Percentiles rank a stretch among this genome's conserved stretches.
phyloP scores from a whole-genome alignment of 2,113 vertebrate species.

The Arenaria interpres region DNA sequence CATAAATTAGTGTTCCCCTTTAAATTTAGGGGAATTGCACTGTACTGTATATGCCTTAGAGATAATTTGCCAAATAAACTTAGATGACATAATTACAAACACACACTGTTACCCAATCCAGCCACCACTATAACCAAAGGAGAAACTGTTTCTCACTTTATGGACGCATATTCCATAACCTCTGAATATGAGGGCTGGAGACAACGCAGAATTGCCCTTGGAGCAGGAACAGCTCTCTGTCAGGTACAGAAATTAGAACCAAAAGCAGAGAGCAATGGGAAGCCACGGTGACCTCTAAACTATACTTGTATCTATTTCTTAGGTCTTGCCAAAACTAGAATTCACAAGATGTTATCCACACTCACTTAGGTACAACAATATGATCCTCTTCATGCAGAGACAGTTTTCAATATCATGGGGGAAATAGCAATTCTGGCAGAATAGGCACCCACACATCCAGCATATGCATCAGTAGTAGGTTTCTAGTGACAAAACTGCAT shows the following conservation, averaged over 20 bases:
- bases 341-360: not conserved
- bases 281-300: not conserved
- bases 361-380: not conserved
- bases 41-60: not conserved
- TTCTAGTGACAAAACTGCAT: not conserved
- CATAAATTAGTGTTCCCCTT: not conserved
- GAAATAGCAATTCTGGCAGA: not conserved
- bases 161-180: accelerated
- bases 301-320: not conserved
- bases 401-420: not conserved
- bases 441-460: not conserved
- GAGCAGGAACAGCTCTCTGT: not conserved
- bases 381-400: not conserved
- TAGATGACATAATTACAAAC: not conserved
- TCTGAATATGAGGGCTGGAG: not conserved
- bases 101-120: not conserved
- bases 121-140: not conserved
- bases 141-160: not conserved
- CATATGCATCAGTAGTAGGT: not conserved
- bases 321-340: not conserved
- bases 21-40: not conserved
- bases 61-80: not conserved
- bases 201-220: not conserved
- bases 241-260: not conserved
- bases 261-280: not conserved